Evolutionary conservation across 2,797 vertebrate genomes (phyloP), one percentile per base, ranked within the genome.

Genomic region (Poecilia velifera): DNA sequence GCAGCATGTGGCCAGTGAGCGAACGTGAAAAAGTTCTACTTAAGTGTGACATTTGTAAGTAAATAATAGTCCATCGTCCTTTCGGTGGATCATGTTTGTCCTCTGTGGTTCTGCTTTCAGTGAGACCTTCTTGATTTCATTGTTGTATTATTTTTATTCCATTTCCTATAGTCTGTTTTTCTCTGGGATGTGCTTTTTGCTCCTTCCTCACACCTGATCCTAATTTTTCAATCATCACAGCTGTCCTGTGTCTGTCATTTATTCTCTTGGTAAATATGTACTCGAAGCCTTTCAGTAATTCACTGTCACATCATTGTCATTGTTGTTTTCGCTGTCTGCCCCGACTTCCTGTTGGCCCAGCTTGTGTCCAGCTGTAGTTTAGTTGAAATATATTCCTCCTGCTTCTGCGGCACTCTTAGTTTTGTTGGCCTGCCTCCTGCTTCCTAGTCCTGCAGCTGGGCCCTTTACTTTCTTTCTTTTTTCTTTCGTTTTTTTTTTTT

Each of bases 371-470:
- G 66, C 39, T 41, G 66, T 25, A 70, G 39, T 12, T 70, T 41
- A 41, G 36, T 70, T 10, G 41, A 70, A 70, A 22, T 70, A 22
- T 25, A 45, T 70, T 70, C 25, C 36, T 68, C 36, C 16, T 66
- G 34, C 34, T 66, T 66, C 62, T 39, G 62, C 7, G 9, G 36
- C 18, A 41, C 36, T 22, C 62, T 39, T 66, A 36, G 62, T 66
- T 36, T 66, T 66, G 62, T 66, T 66, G 62, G 34, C 62, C 18
- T 39, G 62, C 34, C 62, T 66, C 62, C 62, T 22, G 34, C 62
- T 20, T 66, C 62, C 62, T 22, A 36, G 3, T 22, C 34, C 13
- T 62, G 59, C 59, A 62, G 59, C 62, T 66, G 62, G 62, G 34
- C 62, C 62, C 18, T 39, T 66, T 64, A 39, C 16, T 39, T 39